Conservation (phyloP, 1,140 invertebrate genomes). For the Drosophila elegans region DNA sequence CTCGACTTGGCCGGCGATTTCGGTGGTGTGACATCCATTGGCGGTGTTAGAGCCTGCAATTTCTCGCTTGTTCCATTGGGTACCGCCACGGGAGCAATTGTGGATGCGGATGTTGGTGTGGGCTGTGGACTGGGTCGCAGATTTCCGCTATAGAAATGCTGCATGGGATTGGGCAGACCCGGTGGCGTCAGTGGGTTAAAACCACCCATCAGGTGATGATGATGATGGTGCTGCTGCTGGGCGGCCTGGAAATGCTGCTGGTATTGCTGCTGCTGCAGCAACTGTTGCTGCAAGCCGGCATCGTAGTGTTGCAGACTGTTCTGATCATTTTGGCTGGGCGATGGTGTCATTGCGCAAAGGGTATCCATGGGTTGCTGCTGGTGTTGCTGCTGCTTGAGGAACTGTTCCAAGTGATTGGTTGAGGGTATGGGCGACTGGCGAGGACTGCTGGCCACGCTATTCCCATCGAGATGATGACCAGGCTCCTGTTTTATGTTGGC, state of each 20-base stretch:
- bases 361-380: slow-evolving; percentile 75
- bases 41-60: slow-evolving; percentile 75
- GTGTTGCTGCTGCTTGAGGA: slow-evolving; percentile 54
- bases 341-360: slow-evolving; percentile 83
- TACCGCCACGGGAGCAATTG: slow-evolving; percentile 12
- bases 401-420: slow-evolving; percentile 68
- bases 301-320: slow-evolving; percentile 77
- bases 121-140: slow-evolving; percentile 83
- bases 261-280: slow-evolving; percentile 78
- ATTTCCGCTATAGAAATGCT: slow-evolving; percentile 84
- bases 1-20: slow-evolving; percentile 87
- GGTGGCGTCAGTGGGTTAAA: slow-evolving; percentile 85
- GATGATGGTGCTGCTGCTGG: slow-evolving; percentile 68
- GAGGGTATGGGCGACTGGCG: slow-evolving; percentile 61
- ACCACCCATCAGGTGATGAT: slow-evolving; percentile 74
- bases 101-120: slow-evolving; percentile 36
- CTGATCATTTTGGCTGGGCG: slow-evolving; percentile 85
- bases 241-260: slow-evolving; percentile 82
- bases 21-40: slow-evolving; percentile 85
- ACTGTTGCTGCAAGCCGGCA: slow-evolving; percentile 69
- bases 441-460: slow-evolving; percentile 59
- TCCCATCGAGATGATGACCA: slow-evolving; percentile 53
- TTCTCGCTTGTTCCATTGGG: slow-evolving; percentile 42
- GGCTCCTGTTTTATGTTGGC: slow-evolving; percentile 79
- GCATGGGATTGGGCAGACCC: slow-evolving; percentile 84